A percentile compares a stretch with the other conserved stretches of the same genome.
These are phyloP conservation scores for Girardinichthys multiradiatus DNA, from an alignment of 2,113 vertebrate genomes.

Conservation along the genomic window DNA sequence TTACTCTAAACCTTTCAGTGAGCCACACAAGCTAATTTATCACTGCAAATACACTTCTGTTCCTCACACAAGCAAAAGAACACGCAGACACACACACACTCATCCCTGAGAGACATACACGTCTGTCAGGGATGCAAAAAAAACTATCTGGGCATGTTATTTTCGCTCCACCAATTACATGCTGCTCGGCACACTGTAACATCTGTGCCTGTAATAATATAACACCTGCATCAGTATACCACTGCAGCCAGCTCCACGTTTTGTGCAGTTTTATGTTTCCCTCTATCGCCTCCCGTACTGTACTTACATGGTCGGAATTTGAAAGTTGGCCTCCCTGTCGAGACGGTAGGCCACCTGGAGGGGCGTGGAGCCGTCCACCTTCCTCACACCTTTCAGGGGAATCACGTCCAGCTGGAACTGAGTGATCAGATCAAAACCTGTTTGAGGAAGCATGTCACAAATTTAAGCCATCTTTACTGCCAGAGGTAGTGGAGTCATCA, in stretches of 20 bases:
- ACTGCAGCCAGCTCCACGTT: constrained; percentile 1
- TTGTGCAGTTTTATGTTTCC: constrained; percentile 17
- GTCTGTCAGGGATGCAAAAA: constrained; percentile 43
- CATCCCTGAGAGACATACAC: constrained; percentile 9
- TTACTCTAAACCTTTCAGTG: constrained; percentile 9
- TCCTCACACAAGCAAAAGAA: neutral
- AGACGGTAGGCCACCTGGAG: constrained; percentile 85
- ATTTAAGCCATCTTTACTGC: neutral
- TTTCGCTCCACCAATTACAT: constrained; percentile 55
- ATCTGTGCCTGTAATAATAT: constrained; percentile 80
- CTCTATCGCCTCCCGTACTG: constrained; percentile 35
- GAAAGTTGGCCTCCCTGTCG: constrained; percentile 84
- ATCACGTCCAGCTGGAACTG: constrained; percentile 85
- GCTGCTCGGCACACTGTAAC: constrained; percentile 49
- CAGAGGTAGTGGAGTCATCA: neutral
- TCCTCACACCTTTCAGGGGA: constrained; percentile 81
- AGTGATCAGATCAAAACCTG: constrained; percentile 84
- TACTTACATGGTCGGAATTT: constrained; percentile 85
- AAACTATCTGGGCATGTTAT: constrained; percentile 67
- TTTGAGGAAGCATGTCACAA: neutral
- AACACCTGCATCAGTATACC: constrained; percentile 69
- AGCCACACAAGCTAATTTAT: constrained; percentile 18
- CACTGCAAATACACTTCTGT: constrained; percentile 11
- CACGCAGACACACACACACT: neutral
- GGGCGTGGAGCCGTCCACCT: constrained; percentile 83